phyloP scores from a whole-genome alignment of 1,140 invertebrate genomes.

The Spodoptera frugiperda region DNA sequence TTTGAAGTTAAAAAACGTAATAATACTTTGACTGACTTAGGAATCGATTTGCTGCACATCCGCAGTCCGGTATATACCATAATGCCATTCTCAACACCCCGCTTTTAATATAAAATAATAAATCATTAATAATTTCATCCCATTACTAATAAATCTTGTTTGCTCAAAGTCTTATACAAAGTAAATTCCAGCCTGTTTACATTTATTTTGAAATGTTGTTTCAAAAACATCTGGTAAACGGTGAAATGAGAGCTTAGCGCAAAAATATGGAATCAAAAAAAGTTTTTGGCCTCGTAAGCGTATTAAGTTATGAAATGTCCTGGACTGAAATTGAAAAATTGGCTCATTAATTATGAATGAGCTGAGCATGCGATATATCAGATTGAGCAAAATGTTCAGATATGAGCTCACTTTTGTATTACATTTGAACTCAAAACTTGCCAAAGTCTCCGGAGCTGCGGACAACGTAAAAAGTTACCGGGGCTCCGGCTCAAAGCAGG shows the following conservation, averaged over 20 bases:
- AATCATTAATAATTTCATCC: not conserved
- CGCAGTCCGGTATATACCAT: not conserved
- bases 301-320: slow-evolving; percentile 34
- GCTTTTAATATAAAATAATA: slow-evolving; percentile 1
- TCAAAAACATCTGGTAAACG: slow-evolving; percentile 38
- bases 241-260: slow-evolving; percentile 47
- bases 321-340: not conserved
- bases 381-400: too few species aligned
- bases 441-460: too few species aligned
- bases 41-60: too few species aligned
- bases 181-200: slow-evolving; percentile 46
- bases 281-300: slow-evolving; percentile 45
- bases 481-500: too few species aligned
- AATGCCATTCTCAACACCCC: not conserved
- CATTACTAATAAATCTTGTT: slow-evolving; percentile 14
- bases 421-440: too few species aligned
- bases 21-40: too few species aligned
- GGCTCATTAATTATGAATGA: too few species aligned
- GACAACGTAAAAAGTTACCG: too few species aligned
- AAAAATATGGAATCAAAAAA: slow-evolving; percentile 53
- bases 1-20: too few species aligned
- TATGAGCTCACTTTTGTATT: too few species aligned
- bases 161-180: slow-evolving; percentile 29
- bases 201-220: slow-evolving; percentile 28
- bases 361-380: too few species aligned